Evolutionary conservation across 2,113 vertebrate genomes (phyloP).

Genomic region (Mobula birostris): DNA sequence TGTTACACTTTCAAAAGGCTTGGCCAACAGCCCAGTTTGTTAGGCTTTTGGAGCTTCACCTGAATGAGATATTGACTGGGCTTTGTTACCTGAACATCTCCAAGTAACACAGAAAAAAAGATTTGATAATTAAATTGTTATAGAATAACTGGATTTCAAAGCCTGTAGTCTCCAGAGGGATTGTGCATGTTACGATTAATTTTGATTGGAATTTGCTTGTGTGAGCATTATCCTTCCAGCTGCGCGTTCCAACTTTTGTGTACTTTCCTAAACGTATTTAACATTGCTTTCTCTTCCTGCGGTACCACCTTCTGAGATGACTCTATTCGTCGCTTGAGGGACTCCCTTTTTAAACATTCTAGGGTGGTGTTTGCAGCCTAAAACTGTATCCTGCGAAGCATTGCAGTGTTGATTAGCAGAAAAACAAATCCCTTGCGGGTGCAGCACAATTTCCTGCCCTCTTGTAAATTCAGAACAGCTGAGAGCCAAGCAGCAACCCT

Average conservation of each 20-base stretch:
- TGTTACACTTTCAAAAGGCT: conserved; percentile 42
- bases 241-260: neutral
- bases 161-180: conserved; percentile 42
- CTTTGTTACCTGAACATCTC: conserved; percentile 50
- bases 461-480: conserved; percentile 40
- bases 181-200: conserved; percentile 43
- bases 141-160: conserved; percentile 53
- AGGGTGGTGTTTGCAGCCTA: neutral
- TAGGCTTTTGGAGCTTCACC: conserved; percentile 53
- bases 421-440: conserved; percentile 32
- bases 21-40: conserved; percentile 55
- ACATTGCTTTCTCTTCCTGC: conserved; percentile 30
- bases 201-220: conserved; percentile 49
- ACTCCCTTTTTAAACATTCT: conserved; percentile 43
- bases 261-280: conserved; percentile 7
- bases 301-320: neutral
- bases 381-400: conserved; percentile 34
- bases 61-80: conserved; percentile 60
- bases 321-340: conserved; percentile 39
- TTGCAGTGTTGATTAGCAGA: conserved; percentile 35
- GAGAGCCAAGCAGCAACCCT: conserved; percentile 38
- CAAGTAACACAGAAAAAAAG: conserved; percentile 43
- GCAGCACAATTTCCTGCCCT: conserved; percentile 31
- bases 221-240: conserved; percentile 43
- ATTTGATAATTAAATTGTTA: conserved; percentile 48